These are phyloP conservation scores for Adrianichthys oophorus DNA, from an alignment of 2,797 vertebrate genomes.

Conservation along the genomic window DNA sequence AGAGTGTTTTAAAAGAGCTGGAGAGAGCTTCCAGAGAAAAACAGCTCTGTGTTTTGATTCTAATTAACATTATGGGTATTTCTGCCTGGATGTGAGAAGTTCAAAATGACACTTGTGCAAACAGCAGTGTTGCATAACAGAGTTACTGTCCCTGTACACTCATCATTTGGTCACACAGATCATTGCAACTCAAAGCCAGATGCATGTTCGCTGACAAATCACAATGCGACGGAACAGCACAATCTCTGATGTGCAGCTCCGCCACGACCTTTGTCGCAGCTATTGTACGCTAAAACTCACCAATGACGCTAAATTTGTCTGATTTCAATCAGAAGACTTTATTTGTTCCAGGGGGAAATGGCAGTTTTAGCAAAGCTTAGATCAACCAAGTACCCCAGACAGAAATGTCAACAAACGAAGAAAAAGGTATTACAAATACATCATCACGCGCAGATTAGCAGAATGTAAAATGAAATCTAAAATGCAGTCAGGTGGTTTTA, in stretches of 20 bases:
- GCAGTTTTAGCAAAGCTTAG: neutral
- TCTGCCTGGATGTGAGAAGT: slow-evolving; percentile 45
- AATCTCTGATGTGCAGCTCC: slow-evolving; percentile 16
- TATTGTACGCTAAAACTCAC: slow-evolving; percentile 17
- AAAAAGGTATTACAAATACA: no score
- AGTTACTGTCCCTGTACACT: slow-evolving; percentile 38
- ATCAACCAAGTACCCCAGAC: no score
- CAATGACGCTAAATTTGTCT: slow-evolving; percentile 14
- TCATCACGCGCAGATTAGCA: no score
- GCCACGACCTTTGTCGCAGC: slow-evolving; percentile 18
- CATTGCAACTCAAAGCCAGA: slow-evolving; percentile 51
- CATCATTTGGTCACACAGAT: slow-evolving; percentile 53
- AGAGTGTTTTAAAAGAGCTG: slow-evolving; percentile 42
- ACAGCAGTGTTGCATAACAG: slow-evolving; percentile 54
- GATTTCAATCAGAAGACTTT: slow-evolving; percentile 4
- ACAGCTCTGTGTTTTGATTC: slow-evolving; percentile 34
- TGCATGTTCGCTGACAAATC: slow-evolving; percentile 49
- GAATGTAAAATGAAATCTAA: no score
- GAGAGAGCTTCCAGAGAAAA: slow-evolving; percentile 27
- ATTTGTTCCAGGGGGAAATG: slow-evolving; percentile 3
- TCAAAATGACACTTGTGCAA: slow-evolving; percentile 54
- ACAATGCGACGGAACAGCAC: slow-evolving; percentile 34
- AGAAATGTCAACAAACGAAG: no score
- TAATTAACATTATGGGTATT: slow-evolving; percentile 50
- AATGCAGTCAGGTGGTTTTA: no score